phyloP scores from a whole-genome alignment of 2,797 vertebrate species.

The Astyanax mexicanus region DNA sequence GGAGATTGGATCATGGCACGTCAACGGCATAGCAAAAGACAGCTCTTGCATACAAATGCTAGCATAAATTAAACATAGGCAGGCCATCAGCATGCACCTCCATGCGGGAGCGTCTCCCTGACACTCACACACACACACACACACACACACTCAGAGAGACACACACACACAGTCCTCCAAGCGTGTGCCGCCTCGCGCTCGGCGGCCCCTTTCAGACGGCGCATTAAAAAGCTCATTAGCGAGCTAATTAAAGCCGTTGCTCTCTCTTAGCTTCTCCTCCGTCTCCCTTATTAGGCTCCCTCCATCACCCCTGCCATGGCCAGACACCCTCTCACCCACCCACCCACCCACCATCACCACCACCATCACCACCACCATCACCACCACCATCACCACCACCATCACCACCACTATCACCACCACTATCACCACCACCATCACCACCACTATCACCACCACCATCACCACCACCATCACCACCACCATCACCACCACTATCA shows the following conservation, averaged over 20 bases:
- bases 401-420: slow-evolving; percentile 11
- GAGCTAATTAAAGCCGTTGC: slow-evolving; percentile 85
- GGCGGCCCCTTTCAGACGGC: slow-evolving; percentile 62
- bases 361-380: background rate
- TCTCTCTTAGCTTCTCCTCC: slow-evolving; percentile 84
- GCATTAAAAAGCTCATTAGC: slow-evolving; percentile 87
- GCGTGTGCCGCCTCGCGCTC: slow-evolving; percentile 28
- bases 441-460: slow-evolving; percentile 46
- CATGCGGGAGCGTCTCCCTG: slow-evolving; percentile 64
- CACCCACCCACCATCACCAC: background rate
- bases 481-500: background rate
- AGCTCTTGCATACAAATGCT: slow-evolving; percentile 75
- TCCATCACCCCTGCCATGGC: slow-evolving; percentile 52
- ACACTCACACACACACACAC: slow-evolving; percentile 19
- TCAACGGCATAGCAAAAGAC: slow-evolving; percentile 65
- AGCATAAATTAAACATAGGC: slow-evolving; percentile 77
- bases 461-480: background rate
- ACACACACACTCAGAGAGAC: slow-evolving; percentile 28
- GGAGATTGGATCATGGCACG: slow-evolving; percentile 74
- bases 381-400: slow-evolving; percentile 11
- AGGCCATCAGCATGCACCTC: slow-evolving; percentile 71
- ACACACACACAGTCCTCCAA: slow-evolving; percentile 23
- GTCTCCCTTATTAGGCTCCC: slow-evolving; percentile 81
- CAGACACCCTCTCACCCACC: background rate
- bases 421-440: slow-evolving; percentile 48